phyloP scores from a whole-genome alignment of 2,888 invertebrate genomes.

The Andricus quercusramuli region DNA sequence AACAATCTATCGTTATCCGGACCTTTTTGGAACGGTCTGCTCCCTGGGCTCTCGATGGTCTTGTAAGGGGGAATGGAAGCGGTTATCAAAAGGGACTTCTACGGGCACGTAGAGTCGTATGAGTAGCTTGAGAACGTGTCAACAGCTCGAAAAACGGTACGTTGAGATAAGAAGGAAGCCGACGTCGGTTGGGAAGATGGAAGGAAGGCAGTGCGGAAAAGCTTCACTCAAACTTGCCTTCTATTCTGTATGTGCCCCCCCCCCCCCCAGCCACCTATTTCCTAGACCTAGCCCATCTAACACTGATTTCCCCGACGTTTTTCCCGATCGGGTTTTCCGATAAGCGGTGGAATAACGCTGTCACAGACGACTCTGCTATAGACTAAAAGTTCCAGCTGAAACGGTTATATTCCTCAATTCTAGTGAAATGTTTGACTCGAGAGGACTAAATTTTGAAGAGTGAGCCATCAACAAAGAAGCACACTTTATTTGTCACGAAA shows the following conservation, averaged over 20 bases:
- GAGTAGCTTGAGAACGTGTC: constrained; percentile 54
- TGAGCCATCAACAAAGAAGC: not conserved
- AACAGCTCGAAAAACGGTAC: constrained; percentile 55
- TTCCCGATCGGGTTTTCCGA: constrained; percentile 63
- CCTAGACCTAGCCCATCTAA: constrained; percentile 33
- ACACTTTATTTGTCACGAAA: too few species aligned
- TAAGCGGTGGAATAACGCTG: constrained; percentile 62
- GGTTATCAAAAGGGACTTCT: constrained; percentile 54
- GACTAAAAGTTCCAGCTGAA: constrained; percentile 58
- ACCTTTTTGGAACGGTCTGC: constrained; percentile 1
- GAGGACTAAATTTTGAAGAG: not conserved
- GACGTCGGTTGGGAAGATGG: constrained; percentile 51
- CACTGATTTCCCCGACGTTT: constrained; percentile 53
- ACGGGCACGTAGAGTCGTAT: constrained; percentile 53
- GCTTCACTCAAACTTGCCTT: constrained; percentile 70
- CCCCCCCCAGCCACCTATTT: not conserved
- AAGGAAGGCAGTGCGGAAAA: constrained; percentile 61
- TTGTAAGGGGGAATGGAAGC: constrained; percentile 29
- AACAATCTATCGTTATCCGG: constrained; percentile 9
- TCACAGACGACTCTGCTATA: constrained; percentile 38
- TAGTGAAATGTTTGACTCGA: constrained; percentile 3
- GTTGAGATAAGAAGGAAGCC: constrained; percentile 52
- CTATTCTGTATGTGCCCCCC: constrained; percentile 56
- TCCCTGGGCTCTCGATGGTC: constrained; percentile 16
- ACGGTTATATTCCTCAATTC: constrained; percentile 60